Evolutionary conservation across 2,888 invertebrate genomes (phyloP).

Genomic region (Drosophila fulvimacula): DNA sequence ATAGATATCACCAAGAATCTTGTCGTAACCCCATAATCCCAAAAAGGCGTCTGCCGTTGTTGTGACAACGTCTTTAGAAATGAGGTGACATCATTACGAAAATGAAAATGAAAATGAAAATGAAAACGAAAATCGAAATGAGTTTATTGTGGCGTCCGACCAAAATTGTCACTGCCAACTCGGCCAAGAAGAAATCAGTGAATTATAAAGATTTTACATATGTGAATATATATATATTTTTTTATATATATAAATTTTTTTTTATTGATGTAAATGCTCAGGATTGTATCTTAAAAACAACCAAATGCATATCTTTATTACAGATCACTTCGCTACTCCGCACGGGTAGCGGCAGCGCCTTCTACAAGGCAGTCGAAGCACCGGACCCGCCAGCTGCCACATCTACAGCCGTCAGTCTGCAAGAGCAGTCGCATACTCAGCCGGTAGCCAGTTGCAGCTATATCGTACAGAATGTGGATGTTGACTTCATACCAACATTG

Average conservation of each 20-base stretch:
- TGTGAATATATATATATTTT: background rate
- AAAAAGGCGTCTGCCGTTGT: conserved; percentile 35
- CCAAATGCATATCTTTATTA: conserved; percentile 28
- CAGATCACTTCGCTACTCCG: conserved; percentile 84
- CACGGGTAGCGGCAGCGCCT: conserved; percentile 75
- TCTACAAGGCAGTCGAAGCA: conserved; percentile 65
- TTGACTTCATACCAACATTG: conserved; percentile 82
- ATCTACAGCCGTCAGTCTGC: background rate
- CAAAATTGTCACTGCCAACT: conserved; percentile 40
- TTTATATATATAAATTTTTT: background rate
- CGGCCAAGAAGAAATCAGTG: conserved; percentile 16
- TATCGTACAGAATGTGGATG: conserved; percentile 49
- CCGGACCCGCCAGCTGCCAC: conserved; percentile 40
- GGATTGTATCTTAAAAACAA: too few relatives aligned
- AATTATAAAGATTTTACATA: conserved; percentile 15
- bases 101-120: conserved; percentile 57
- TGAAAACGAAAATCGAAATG: conserved; percentile 57
- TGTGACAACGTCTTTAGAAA: conserved; percentile 31
- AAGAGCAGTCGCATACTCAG: conserved; percentile 22
- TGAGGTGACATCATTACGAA: conserved; percentile 61
- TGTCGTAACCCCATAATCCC: conserved; percentile 56
- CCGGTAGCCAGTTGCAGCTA: conserved; percentile 10
- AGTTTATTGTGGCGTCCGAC: conserved; percentile 47
- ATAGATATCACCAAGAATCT: conserved; percentile 23
- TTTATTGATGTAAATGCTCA: background rate